These are phyloP conservation scores for Meiosimyza platycephala DNA, from an alignment of 2,888 invertebrate species.

Conservation along the genomic window DNA sequence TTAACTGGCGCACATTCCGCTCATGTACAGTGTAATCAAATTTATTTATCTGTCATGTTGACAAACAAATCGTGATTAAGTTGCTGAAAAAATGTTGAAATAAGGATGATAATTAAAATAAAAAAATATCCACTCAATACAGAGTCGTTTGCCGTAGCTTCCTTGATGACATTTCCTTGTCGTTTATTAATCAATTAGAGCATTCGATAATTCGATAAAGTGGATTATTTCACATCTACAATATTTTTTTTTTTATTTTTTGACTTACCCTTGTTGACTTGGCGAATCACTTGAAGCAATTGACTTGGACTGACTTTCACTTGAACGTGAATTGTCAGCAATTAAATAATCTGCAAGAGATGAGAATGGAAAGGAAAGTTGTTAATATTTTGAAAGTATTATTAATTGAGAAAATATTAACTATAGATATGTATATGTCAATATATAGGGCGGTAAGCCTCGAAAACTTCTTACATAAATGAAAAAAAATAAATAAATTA, in stretches of 20 bases:
- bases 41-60: no score
- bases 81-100: conserved; percentile 11
- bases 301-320: conserved; percentile 68
- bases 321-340: conserved; percentile 68
- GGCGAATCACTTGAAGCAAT: conserved; percentile 65
- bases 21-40: no score
- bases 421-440: no score
- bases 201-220: not conserved
- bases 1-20: no score
- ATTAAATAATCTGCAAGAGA: conserved; percentile 70
- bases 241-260: conserved; percentile 8
- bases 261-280: conserved; percentile 69
- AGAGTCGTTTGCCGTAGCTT: no score
- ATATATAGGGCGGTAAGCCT: no score
- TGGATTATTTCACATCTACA: conserved; percentile 10
- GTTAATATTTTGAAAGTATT: no score
- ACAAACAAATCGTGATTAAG: conserved; percentile 6
- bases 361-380: not conserved
- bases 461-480: no score
- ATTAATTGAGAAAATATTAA: no score
- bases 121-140: not conserved
- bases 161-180: not conserved
- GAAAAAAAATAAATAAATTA: no score
- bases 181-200: conserved; percentile 20
- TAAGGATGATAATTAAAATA: conserved; percentile 12